These are phyloP conservation scores for Willisornis vidua DNA, from an alignment of 2,113 vertebrate species.

Conservation along the genomic window DNA sequence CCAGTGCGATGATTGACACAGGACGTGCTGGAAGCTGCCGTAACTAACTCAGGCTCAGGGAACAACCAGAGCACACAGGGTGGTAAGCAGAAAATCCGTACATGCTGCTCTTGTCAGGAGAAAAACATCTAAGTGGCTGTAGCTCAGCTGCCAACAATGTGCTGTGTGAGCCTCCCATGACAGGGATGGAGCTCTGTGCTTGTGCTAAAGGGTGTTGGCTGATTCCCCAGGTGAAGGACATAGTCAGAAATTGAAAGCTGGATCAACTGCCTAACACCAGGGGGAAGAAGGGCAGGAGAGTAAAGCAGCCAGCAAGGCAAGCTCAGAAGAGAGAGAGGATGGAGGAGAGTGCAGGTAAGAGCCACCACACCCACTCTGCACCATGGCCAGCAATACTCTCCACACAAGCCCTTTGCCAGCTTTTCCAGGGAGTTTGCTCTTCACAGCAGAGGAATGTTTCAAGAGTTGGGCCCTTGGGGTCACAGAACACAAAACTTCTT, in stretches of 20 bases:
- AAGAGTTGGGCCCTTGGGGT: neutral
- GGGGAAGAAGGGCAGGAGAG: neutral
- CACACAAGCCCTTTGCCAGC: neutral
- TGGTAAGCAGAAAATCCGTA: neutral
- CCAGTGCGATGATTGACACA: rapidly evolving
- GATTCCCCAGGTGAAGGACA: neutral
- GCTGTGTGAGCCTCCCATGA: rapidly evolving
- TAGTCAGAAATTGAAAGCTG: neutral
- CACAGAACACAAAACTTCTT: neutral
- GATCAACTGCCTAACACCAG: neutral
- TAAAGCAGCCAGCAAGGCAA: neutral
- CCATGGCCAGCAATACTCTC: rapidly evolving
- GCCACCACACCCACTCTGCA: rapidly evolving
- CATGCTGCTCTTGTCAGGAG: neutral
- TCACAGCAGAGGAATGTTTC: neutral
- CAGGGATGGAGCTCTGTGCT: neutral
- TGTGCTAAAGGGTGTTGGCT: neutral
- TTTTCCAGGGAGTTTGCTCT: neutral
- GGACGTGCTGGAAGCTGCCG: neutral
- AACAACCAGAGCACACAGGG: neutral
- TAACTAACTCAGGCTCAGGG: neutral
- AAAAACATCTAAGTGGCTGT: neutral
- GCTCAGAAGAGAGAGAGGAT: neutral
- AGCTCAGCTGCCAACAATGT: neutral
- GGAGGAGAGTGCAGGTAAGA: neutral